Conservation (phyloP, 2,113 vertebrate species). For the Mesembrinibis cayennensis region DNA sequence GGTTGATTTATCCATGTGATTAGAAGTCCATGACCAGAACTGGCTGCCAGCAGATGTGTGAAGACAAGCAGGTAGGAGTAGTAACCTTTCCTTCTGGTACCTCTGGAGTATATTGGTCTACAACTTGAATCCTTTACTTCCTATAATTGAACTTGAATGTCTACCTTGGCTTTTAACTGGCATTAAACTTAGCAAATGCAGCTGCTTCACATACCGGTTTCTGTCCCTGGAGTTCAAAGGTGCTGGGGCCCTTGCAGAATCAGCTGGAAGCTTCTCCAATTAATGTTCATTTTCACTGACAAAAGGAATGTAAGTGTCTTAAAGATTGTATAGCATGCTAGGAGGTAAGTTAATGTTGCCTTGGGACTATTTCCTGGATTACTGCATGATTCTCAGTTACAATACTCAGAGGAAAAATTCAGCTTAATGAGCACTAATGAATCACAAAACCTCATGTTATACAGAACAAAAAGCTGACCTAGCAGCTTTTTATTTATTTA, state of each 20-base stretch:
- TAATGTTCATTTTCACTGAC: neutral
- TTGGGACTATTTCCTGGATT: neutral
- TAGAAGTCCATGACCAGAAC: neutral
- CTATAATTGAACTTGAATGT: neutral
- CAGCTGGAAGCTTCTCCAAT: neutral
- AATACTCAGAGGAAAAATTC: neutral
- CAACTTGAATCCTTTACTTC: neutral
- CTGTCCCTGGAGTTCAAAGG: neutral
- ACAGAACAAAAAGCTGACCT: conserved; percentile 12
- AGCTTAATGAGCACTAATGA: conserved; percentile 24
- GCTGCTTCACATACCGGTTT: neutral
- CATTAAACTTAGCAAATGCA: neutral
- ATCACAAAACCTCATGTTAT: neutral
- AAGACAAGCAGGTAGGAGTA: neutral
- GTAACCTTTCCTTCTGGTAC: neutral
- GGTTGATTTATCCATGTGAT: neutral
- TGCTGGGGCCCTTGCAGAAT: neutral
- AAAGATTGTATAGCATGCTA: neutral
- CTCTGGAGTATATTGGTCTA: neutral
- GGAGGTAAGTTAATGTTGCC: neutral
- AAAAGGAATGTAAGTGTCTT: neutral
- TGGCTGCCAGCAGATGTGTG: neutral
- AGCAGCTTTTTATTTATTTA: neutral
- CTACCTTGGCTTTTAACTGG: neutral
- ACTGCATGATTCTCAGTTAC: neutral